Evolutionary conservation across 2,888 invertebrate genomes (phyloP).

Genomic region (Trisateles emortualis): DNA sequence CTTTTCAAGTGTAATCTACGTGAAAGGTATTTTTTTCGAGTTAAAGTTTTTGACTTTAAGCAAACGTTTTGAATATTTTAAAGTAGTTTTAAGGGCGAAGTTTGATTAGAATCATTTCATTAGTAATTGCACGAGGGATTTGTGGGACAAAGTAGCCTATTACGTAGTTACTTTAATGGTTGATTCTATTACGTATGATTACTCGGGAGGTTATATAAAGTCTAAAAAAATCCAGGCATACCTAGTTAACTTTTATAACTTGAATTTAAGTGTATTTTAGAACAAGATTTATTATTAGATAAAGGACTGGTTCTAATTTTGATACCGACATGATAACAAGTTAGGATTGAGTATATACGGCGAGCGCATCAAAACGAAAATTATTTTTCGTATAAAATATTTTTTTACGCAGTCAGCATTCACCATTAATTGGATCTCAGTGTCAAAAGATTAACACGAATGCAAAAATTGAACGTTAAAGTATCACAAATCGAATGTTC

Average conservation of each 20-base stretch:
- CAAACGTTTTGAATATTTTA: slow-evolving; percentile 13
- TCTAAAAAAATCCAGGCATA: slow-evolving; percentile 16
- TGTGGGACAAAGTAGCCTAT: slow-evolving; percentile 15
- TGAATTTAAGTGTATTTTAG: slow-evolving; percentile 25
- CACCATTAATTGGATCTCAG: not conserved
- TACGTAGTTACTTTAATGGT: slow-evolving; percentile 15
- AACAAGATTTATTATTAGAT: slow-evolving; percentile 35
- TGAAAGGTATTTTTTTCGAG: too few species aligned
- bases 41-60: slow-evolving; percentile 12
- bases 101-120: slow-evolving; percentile 7
- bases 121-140: slow-evolving; percentile 19
- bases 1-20: slow-evolving; percentile 21
- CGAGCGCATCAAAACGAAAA: too few species aligned
- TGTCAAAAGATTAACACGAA: not conserved
- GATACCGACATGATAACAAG: not conserved
- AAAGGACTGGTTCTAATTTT: too few species aligned
- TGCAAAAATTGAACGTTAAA: not conserved
- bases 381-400: slow-evolving; percentile 10
- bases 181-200: slow-evolving; percentile 18
- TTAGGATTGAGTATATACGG: too few species aligned
- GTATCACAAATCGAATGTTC: not conserved
- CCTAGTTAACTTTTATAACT: slow-evolving; percentile 21
- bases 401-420: slow-evolving; percentile 7
- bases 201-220: slow-evolving; percentile 7
- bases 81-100: slow-evolving; percentile 12